Base-by-base conservation (phyloP, 2,888 invertebrate species). In the Erebia epiphron region DNA sequence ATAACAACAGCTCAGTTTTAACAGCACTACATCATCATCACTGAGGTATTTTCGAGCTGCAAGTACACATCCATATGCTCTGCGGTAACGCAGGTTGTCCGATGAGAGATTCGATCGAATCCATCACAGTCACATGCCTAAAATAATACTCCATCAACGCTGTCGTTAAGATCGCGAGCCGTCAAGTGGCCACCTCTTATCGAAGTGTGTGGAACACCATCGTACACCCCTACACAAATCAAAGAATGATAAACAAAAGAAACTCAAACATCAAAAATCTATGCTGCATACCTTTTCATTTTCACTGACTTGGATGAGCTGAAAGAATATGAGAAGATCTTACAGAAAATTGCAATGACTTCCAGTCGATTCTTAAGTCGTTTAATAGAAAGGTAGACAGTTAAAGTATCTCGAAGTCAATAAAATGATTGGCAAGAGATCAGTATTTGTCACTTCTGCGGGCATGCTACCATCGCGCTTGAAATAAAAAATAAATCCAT, bases 71-170 rank as follows among this genome's bases (percentile, higher is more conserved):
- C 61, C 61, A 43, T 61, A 18, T 16, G 61, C 49, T 21, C 62
- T 14, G 84, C 85, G 86, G 86, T 88, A 88, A 86, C 84, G 83
- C 78, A 80, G 80, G 82, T 86, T 87, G 91, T 92, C 91, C 76
- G 79, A 86, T 85, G 83, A 85, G 79, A 87, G 88, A 90, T 88
- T 83, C 83, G 83, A 90, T 88, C 87, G 81, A 88, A 92, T 92
- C 92, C 85, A 93, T 93, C 92, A 91, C 88, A 88, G 91, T 92
- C 92, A 88, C 84, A 89, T 85, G 83, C 88, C 84, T 86, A 86
- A 91, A 90, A 90, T 89, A 88, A 91, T 88, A 83, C 84, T 85
- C 82, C 84, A 84, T 89, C 87, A 86, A 72, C 73, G 66, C 67
- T 41, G 64, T 64, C 64, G 26, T 50, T 83, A 80, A 84, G 81